Base-by-base conservation (phyloP, 53 echinoderm and acorn worm species). In the Patiria pectinifera region DNA sequence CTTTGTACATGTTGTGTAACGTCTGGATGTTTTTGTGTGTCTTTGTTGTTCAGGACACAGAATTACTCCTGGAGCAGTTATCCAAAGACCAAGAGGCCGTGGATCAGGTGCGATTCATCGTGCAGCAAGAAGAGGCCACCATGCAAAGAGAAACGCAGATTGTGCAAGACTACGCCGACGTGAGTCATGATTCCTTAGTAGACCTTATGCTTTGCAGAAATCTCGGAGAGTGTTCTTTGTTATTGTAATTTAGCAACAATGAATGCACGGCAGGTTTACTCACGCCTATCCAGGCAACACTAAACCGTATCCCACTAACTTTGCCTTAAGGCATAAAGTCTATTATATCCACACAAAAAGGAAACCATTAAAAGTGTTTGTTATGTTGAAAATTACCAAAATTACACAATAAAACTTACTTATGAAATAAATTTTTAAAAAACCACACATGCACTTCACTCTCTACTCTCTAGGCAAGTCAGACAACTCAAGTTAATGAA, bases 31-130 rank as follows among this genome's bases (percentile, higher is more conserved):
- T 66, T 66, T 66, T 14, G 66, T 66, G 0, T 66, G 19, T 4
- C 66, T 11, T 85, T 80, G 2, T 89, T 70, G 35, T 59, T 8
- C n/a, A 98, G 98, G 99, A 99, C 61, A 99, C 99, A 3, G 99
- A 99, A 87, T 58, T 99, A 12, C 90, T 99, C 24, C 80, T 99
- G 72, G 95, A 97, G 85, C 99, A 99, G 87, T 82, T 99, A 26
- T 97, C 96, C n/a, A 96, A 95, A 48, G 99, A 99, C 84, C 99
- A 99, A 87, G 99, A 97, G 43, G 99, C 99, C 2, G 99, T 99
- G 69, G 98, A 95, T 82, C 94, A 97, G 94, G 99, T 99, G 45
- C 82, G 93, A 89, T 87, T 91, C 60, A 99, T 99, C 53, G 97
- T 99, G 60, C 97, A 97, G 81, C 94, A 97, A 49, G 97, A 99